Conservation (phyloP, 2,888 invertebrate species). For the Chironomus riparius region DNA sequence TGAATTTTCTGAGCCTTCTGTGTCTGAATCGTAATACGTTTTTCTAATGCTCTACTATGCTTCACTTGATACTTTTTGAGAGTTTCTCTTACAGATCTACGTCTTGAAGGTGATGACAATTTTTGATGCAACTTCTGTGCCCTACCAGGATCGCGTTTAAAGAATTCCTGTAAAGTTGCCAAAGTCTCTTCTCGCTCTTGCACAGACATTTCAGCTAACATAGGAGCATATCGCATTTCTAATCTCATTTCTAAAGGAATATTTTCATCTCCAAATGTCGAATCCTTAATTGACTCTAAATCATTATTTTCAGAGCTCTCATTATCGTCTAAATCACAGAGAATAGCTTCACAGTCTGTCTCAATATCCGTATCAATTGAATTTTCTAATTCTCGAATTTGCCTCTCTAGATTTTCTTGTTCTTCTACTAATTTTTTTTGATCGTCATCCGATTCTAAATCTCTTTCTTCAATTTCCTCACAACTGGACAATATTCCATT, state of each 20-base stretch:
- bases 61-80: constrained; percentile 74
- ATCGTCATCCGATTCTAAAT: constrained; percentile 52
- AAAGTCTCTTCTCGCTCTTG: constrained; percentile 75
- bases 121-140: constrained; percentile 90
- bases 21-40: constrained; percentile 70
- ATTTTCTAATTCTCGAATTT: constrained; percentile 63
- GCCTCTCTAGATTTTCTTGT: constrained; percentile 64
- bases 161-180: constrained; percentile 66
- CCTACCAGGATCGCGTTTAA: constrained; percentile 82
- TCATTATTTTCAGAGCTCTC: constrained; percentile 31
- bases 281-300: constrained; percentile 31
- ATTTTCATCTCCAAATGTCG: constrained; percentile 35
- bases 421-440: constrained; percentile 65
- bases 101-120: constrained; percentile 80
- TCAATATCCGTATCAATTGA: constrained; percentile 74
- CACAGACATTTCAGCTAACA: constrained; percentile 69
- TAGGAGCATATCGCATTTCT: constrained; percentile 60
- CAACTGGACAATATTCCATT: constrained; percentile 36
- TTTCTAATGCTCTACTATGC: constrained; percentile 82
- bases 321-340: constrained; percentile 36
- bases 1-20: constrained; percentile 79
- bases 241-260: constrained; percentile 55
- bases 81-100: constrained; percentile 76
- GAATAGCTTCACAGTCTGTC: constrained; percentile 44
- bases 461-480: constrained; percentile 49